Evolutionary conservation across 2,113 vertebrate species (phyloP).

Genomic region (Redunca redunca): DNA sequence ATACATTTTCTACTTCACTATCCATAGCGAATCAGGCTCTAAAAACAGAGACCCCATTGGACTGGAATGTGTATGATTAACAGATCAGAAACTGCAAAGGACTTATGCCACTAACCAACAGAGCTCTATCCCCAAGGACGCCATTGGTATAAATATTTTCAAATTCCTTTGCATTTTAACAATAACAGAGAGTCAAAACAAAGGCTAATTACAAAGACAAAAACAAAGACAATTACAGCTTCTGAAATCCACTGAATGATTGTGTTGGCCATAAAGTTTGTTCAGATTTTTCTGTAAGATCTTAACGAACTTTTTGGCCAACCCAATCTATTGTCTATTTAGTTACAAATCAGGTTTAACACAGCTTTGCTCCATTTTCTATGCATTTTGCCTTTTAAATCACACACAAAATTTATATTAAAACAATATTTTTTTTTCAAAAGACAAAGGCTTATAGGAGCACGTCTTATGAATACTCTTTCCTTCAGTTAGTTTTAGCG

Average conservation of each 20-base stretch:
- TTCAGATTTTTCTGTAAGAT: neutral
- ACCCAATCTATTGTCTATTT: neutral
- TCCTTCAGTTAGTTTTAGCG: neutral
- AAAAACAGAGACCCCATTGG: neutral
- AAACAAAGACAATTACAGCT: neutral
- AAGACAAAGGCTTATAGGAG: conserved; percentile 14
- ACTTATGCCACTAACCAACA: neutral
- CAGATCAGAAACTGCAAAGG: neutral
- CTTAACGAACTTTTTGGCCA: neutral
- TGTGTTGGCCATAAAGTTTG: neutral
- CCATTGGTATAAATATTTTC: neutral
- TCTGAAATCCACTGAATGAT: neutral
- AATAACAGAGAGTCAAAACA: neutral
- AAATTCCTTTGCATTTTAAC: neutral
- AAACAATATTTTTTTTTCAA: neutral
- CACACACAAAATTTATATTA: conserved; percentile 7
- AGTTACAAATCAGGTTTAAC: conserved; percentile 2
- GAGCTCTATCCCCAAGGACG: neutral
- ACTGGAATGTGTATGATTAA: neutral
- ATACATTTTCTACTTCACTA: neutral
- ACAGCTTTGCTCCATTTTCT: neutral
- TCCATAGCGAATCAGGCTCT: neutral
- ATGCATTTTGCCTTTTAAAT: neutral
- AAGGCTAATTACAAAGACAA: neutral
- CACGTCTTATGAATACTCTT: neutral